These are phyloP conservation scores for Pyrocephalus nanus DNA, from an alignment of 2,797 vertebrate genomes.

Conservation along the genomic window DNA sequence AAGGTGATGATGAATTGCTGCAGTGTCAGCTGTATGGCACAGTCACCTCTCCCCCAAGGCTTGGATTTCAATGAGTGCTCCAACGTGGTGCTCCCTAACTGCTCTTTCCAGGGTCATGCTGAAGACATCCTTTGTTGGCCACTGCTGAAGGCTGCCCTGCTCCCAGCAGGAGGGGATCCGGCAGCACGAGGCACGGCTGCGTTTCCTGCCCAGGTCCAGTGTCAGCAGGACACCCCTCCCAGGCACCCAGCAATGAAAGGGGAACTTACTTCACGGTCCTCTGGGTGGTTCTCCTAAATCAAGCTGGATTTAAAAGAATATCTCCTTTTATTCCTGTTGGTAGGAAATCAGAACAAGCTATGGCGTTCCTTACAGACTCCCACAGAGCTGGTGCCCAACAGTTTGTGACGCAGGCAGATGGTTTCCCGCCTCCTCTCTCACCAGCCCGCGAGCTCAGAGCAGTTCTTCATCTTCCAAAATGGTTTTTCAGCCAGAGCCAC, in stretches of 20 bases:
- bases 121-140: neutral
- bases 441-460: neutral
- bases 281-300: neutral
- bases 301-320: neutral
- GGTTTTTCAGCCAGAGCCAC: neutral
- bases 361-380: neutral
- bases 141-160: neutral
- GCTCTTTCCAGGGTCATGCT: neutral
- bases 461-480: neutral
- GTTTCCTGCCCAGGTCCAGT: neutral
- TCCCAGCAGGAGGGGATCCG: fast-evolving
- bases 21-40: neutral
- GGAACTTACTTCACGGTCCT: neutral
- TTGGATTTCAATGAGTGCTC: neutral
- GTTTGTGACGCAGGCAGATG: neutral
- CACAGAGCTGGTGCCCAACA: neutral
- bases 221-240: neutral
- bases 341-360: neutral
- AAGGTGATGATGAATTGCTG: neutral
- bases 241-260: neutral
- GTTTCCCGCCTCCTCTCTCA: neutral
- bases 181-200: neutral
- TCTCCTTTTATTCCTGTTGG: neutral
- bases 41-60: neutral
- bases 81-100: neutral